Percentiles rank a stretch among this genome's conserved stretches.
These are phyloP conservation scores for Euleptes europaea DNA, from an alignment of 2,113 vertebrate species.

Conservation along the genomic window DNA sequence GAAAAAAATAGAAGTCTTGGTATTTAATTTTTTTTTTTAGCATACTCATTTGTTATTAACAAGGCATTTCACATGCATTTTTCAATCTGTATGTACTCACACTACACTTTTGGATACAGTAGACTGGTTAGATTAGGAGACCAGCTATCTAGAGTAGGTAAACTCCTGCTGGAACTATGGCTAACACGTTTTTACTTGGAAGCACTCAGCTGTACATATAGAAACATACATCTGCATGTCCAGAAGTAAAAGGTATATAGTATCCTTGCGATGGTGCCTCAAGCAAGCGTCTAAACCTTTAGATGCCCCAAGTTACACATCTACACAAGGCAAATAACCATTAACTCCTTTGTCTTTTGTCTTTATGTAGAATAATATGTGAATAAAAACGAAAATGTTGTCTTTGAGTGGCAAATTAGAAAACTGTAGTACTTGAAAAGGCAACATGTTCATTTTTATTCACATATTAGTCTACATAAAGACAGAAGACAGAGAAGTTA, in stretches of 20 bases:
- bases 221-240: background rate
- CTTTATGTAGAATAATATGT: slow-evolving; percentile 15
- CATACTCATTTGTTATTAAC: background rate
- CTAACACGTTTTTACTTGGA: background rate
- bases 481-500: no score
- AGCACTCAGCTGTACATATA: background rate
- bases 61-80: background rate
- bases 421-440: no score
- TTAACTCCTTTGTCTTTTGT: background rate
- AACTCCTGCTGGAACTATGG: background rate
- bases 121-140: background rate
- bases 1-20: background rate
- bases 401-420: no score
- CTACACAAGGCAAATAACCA: background rate
- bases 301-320: background rate
- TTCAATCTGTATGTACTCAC: background rate
- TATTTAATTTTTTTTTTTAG: background rate
- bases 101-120: background rate
- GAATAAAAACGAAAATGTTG: no score
- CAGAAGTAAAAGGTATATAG: background rate
- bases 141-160: background rate
- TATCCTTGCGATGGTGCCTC: background rate
- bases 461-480: no score
- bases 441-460: no score
- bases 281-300: background rate